phyloP scores from a whole-genome alignment of 2,888 invertebrate genomes.

The Phorcus lineatus region DNA sequence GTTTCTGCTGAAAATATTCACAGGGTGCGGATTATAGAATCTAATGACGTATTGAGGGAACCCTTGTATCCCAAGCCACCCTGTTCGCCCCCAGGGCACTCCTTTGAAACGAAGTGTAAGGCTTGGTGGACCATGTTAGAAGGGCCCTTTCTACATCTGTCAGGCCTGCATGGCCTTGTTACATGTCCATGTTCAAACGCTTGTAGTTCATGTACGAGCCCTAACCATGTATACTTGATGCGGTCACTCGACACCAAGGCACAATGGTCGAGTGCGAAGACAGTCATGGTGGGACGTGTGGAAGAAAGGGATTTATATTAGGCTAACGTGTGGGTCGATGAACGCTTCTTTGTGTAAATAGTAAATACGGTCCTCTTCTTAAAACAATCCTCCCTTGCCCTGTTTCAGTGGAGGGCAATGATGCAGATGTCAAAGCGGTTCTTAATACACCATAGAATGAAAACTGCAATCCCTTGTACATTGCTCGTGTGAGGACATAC shows the following conservation, averaged over 20 bases:
- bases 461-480: too few relatives aligned
- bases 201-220: not conserved
- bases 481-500: too few relatives aligned
- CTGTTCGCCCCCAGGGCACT: too few relatives aligned
- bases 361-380: not conserved
- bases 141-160: not conserved
- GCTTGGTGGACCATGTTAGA: not conserved
- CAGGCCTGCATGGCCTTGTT: not conserved
- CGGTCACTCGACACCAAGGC: not conserved
- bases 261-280: constrained; percentile 3
- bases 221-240: not conserved
- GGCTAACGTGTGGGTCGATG: not conserved
- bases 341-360: not conserved
- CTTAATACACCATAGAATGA: too few relatives aligned
- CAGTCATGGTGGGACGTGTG: not conserved
- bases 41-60: too few relatives aligned
- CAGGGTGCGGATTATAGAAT: too few relatives aligned
- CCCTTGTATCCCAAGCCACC: too few relatives aligned
- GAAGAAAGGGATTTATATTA: not conserved
- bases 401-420: too few relatives aligned
- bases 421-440: too few relatives aligned
- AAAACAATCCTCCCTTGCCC: not conserved
- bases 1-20: too few relatives aligned
- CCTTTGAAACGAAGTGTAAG: too few relatives aligned
- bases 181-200: not conserved